Evolutionary conservation across 2,797 vertebrate genomes (phyloP).

Genomic region (Ctenopoma multispine): DNA sequence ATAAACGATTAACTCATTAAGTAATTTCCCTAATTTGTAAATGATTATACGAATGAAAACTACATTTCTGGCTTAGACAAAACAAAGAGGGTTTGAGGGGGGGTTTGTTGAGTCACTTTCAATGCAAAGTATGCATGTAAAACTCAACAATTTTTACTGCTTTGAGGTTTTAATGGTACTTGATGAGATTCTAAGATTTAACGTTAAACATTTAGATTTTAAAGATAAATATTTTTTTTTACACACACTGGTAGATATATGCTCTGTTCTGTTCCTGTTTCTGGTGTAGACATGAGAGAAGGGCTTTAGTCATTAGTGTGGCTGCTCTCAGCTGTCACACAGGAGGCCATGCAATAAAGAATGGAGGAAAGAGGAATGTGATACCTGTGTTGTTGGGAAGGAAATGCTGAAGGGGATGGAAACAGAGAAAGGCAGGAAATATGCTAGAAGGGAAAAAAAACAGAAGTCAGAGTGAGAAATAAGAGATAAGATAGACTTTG

Average conservation of each 20-base stretch:
- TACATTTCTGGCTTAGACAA: no score
- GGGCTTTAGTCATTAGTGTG: conserved; percentile 30
- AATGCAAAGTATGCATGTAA: not conserved
- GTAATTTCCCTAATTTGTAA: no score
- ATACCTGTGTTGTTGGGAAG: conserved; percentile 46
- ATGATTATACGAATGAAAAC: no score
- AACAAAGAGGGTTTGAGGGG: no score
- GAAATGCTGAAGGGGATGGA: conserved; percentile 32
- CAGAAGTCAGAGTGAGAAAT: not conserved
- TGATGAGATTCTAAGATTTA: not conserved
- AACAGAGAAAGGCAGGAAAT: conserved; percentile 35
- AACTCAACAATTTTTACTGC: not conserved
- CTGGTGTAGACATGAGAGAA: conserved; percentile 9
- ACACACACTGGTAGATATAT: not conserved
- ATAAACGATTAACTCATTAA: no score
- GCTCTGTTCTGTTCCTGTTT: not conserved
- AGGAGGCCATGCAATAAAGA: conserved; percentile 46
- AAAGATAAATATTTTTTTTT: not conserved
- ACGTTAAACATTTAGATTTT: no score
- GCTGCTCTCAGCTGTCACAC: conserved; percentile 47
- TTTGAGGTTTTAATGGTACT: not conserved
- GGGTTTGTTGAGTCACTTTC: not conserved
- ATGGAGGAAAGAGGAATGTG: conserved; percentile 60
- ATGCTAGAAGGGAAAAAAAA: not conserved
- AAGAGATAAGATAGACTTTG: conserved; percentile 20